Evolutionary conservation across 2,113 vertebrate species (phyloP).

Genomic region (Felis chaus): DNA sequence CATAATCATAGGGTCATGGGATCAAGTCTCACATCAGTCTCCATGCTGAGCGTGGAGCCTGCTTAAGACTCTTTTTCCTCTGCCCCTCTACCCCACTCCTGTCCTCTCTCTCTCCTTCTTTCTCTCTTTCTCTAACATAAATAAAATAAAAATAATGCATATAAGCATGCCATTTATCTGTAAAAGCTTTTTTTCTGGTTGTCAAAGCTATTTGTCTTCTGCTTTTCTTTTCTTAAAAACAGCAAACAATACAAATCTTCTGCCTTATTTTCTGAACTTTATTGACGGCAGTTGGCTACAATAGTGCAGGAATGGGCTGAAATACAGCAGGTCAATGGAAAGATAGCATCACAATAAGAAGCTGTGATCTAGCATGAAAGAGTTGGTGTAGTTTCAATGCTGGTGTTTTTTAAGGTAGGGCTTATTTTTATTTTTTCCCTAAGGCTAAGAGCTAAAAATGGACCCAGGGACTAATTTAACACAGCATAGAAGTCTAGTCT

Average conservation of each 20-base stretch:
- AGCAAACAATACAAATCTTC: background rate
- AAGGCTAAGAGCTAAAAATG: slow-evolving; percentile 50
- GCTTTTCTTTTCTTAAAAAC: slow-evolving; percentile 3
- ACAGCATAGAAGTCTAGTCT: background rate
- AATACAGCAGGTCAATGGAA: background rate
- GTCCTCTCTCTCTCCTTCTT: too few species aligned
- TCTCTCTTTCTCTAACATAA: too few species aligned
- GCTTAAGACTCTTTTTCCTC: too few species aligned
- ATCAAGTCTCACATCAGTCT: too few species aligned
- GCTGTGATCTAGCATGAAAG: background rate
- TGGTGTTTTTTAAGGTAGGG: slow-evolving; percentile 21
- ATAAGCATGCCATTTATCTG: background rate
- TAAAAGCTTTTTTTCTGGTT: slow-evolving; percentile 15
- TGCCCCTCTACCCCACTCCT: too few species aligned
- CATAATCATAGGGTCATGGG: too few species aligned
- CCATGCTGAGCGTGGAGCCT: too few species aligned
- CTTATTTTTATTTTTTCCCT: slow-evolving; percentile 48
- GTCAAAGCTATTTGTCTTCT: slow-evolving; percentile 29
- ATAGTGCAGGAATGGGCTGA: background rate
- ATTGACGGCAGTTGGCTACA: background rate
- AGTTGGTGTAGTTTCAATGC: background rate
- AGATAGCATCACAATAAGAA: background rate
- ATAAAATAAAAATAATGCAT: background rate
- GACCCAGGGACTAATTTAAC: slow-evolving; percentile 13
- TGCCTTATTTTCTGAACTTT: slow-evolving; percentile 15